Percentiles rank a stretch among this genome's conserved stretches.
Conservation (phyloP, 2,113 vertebrate genomes). For the Heterocephalus glaber region DNA sequence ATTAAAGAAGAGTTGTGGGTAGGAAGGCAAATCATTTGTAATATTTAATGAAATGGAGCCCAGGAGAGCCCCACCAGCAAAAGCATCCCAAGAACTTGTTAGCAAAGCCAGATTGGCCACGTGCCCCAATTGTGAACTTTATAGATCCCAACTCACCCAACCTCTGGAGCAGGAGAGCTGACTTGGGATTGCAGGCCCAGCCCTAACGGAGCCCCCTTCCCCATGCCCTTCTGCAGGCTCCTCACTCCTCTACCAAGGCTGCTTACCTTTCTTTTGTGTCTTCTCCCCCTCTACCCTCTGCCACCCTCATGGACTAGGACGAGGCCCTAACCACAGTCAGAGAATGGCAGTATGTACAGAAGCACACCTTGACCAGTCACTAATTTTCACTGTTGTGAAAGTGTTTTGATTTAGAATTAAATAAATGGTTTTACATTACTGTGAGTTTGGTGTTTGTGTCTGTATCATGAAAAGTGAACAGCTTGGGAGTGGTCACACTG, state of each 20-base stretch:
- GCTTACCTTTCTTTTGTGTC: slow-evolving; percentile 72
- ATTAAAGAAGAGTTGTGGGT: neutral
- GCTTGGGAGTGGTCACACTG: neutral
- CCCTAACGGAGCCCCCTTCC: neutral
- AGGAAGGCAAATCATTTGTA: slow-evolving; percentile 29
- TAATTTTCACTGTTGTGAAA: slow-evolving; percentile 90
- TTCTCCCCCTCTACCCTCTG: neutral
- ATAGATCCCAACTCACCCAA: neutral
- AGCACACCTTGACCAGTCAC: slow-evolving; percentile 79
- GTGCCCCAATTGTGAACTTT: slow-evolving; percentile 22
- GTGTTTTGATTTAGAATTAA: slow-evolving; percentile 88
- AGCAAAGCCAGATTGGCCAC: neutral
- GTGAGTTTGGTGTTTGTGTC: slow-evolving; percentile 37
- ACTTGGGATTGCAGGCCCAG: slow-evolving; percentile 34
- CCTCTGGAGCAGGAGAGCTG: neutral
- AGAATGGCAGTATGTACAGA: slow-evolving; percentile 64
- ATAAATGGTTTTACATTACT: slow-evolving; percentile 86
- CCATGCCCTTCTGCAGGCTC: neutral
- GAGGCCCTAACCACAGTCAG: slow-evolving; percentile 68
- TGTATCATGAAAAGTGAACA: neutral
- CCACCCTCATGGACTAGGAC: slow-evolving; percentile 54
- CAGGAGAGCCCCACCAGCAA: neutral
- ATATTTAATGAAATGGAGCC: neutral
- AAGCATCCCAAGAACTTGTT: neutral
- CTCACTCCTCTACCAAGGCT: slow-evolving; percentile 1